A percentile compares a stretch with the other conserved stretches of the same genome.
These are phyloP conservation scores for Ganaspis brasiliensis DNA, from an alignment of 2,888 invertebrate genomes.

Conservation along the genomic window DNA sequence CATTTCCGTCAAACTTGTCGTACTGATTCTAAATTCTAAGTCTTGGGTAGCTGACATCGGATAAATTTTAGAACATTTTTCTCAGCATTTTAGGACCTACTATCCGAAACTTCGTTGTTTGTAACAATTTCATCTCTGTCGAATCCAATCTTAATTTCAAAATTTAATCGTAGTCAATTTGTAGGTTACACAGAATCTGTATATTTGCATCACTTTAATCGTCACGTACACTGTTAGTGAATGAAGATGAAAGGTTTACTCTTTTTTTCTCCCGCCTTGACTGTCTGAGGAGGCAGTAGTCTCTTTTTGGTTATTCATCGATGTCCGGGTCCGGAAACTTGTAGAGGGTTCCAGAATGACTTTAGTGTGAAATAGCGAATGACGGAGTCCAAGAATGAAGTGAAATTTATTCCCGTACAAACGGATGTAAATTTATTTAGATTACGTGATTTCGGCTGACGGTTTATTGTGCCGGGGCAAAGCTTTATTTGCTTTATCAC, in stretches of 20 bases:
- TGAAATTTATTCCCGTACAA: slow-evolving; percentile 77
- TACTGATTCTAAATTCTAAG: too few species aligned
- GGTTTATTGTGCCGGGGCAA: slow-evolving; percentile 77
- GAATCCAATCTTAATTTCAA: too few species aligned
- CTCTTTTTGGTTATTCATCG: slow-evolving; percentile 75
- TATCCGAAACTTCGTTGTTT: too few species aligned
- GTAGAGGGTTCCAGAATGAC: slow-evolving; percentile 70
- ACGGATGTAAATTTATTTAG: slow-evolving; percentile 80
- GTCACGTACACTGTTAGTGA: not conserved
- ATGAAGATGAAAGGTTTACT: slow-evolving; percentile 32
- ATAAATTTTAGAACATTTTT: too few species aligned
- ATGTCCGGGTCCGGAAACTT: slow-evolving; percentile 63
- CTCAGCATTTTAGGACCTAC: too few species aligned
- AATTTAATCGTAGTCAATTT: too few species aligned
- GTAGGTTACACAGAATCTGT: too few species aligned
- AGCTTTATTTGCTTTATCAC: slow-evolving; percentile 79
- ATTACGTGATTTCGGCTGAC: slow-evolving; percentile 78
- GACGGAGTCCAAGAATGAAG: slow-evolving; percentile 69
- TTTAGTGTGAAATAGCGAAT: slow-evolving; percentile 62
- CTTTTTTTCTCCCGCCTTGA: not conserved
- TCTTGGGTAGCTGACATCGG: too few species aligned
- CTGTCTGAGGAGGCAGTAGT: slow-evolving; percentile 51
- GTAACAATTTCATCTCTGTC: too few species aligned
- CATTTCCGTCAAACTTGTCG: too few species aligned
- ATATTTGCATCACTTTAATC: slow-evolving; percentile 16